Percentiles rank a stretch among this genome's conserved stretches.
Conservation (phyloP, 2,113 vertebrate genomes). For the Porphyrio hochstetteri region DNA sequence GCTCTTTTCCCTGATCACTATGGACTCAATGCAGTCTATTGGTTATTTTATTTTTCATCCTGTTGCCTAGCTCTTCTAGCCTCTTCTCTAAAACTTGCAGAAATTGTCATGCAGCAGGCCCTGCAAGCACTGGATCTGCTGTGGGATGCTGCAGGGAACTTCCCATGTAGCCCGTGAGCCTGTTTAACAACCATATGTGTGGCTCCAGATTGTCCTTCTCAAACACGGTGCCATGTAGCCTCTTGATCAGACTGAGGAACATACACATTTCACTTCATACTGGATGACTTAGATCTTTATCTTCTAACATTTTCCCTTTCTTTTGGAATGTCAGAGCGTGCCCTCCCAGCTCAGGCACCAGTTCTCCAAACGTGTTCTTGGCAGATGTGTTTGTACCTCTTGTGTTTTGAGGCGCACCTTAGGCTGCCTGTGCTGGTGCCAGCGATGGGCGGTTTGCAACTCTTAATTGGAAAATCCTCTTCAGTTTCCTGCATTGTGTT, state of each 20-base stretch:
- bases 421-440: not conserved
- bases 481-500: not conserved
- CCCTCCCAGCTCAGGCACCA: not conserved
- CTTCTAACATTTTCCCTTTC: not conserved
- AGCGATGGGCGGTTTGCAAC: rapidly evolving
- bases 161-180: rapidly evolving
- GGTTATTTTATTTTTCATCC: not conserved
- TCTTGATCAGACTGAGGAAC: not conserved
- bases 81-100: not conserved
- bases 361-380: not conserved
- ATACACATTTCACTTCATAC: not conserved
- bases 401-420: not conserved
- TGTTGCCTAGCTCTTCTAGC: not conserved
- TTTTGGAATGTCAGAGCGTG: not conserved
- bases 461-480: not conserved
- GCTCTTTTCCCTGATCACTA: not conserved
- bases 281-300: not conserved
- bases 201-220: not conserved
- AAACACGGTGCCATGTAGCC: not conserved
- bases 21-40: not conserved
- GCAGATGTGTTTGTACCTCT: not conserved
- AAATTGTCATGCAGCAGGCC: not conserved
- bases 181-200: rapidly evolving
- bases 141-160: not conserved
- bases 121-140: not conserved